Conservation (phyloP, 2,797 vertebrate genomes). For the Danio albolineatus region DNA sequence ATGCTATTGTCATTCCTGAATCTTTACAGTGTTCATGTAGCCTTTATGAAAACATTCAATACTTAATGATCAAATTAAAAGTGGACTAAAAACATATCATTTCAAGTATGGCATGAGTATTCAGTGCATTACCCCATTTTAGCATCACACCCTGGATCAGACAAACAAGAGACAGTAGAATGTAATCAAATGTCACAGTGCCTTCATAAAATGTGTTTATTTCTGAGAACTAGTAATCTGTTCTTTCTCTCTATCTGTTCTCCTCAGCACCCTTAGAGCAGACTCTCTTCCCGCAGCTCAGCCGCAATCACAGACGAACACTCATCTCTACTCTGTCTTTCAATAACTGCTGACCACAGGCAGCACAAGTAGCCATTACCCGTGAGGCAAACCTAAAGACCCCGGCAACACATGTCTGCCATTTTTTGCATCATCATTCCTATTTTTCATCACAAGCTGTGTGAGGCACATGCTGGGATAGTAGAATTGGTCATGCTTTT, state of each 20-base stretch:
- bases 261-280: slow-evolving; percentile 20
- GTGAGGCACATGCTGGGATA: background rate
- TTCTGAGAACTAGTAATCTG: slow-evolving; percentile 35
- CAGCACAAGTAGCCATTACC: slow-evolving; percentile 58
- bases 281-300: slow-evolving; percentile 38
- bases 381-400: slow-evolving; percentile 38
- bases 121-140: background rate
- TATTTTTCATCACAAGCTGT: background rate
- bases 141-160: background rate
- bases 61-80: background rate
- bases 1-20: too few relatives aligned
- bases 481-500: too few relatives aligned
- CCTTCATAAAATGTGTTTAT: background rate
- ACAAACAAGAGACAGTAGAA: background rate
- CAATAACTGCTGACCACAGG: slow-evolving; percentile 50
- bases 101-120: background rate
- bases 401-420: background rate
- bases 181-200: slow-evolving; percentile 5
- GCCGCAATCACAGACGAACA: slow-evolving; percentile 46
- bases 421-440: background rate
- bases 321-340: slow-evolving; percentile 35
- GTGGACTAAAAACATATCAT: background rate
- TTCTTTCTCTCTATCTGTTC: slow-evolving; percentile 31
- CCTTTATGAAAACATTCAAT: background rate
- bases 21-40: too few relatives aligned